Base-by-base conservation (phyloP, 2,113 vertebrate genomes). In the Baryphthengus martii region DNA sequence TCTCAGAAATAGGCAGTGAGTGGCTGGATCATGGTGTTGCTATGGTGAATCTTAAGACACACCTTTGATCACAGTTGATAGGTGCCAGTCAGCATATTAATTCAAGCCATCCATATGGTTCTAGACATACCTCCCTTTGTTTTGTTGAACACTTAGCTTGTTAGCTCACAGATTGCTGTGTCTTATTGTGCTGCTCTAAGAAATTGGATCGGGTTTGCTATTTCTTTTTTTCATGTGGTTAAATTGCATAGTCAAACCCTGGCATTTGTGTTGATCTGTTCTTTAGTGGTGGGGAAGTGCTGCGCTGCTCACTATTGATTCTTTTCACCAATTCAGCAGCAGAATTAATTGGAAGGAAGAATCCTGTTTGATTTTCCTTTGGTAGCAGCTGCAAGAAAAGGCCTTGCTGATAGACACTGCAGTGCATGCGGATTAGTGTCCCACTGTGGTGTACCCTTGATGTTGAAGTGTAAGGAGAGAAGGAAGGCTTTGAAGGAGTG, bases 11-110 rank as follows among this genome's bases (percentile, higher is more conserved):
- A 93, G 42, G 45, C 52, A 73, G n/a, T 1, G 10, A 88, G 28
- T 75, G 66, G 74, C 70, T 95, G 85, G 52, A 71, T 90, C 44
- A 26, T 86, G 59, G 17, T 59, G 88, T 95, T 96, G 90, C 95
- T 95, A 77, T 88, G 75, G 92, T 88, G 85, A 92, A 49, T 68
- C 85, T 88, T 74, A 85, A 89, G 76, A 65, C 67, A 42, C 62
- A 91, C 90, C 78, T 95, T 89, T 93, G 78, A 94, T 95, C 58
- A 16, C 53, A 80, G 47, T 33, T 78, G 47, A 19, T 85, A 66
- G 76, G 76, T 94, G 72, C 59, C 83, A 94, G 88, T 24, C 76
- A 75, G 72, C 52, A 26, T 75, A 74, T 81, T 75, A 90, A 92
- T 92, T 93, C 52, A 86, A 95, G 65, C 17, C 33, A 19, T 47